Conservation (phyloP, 2,888 invertebrate genomes). For the Apamea epomidion region DNA sequence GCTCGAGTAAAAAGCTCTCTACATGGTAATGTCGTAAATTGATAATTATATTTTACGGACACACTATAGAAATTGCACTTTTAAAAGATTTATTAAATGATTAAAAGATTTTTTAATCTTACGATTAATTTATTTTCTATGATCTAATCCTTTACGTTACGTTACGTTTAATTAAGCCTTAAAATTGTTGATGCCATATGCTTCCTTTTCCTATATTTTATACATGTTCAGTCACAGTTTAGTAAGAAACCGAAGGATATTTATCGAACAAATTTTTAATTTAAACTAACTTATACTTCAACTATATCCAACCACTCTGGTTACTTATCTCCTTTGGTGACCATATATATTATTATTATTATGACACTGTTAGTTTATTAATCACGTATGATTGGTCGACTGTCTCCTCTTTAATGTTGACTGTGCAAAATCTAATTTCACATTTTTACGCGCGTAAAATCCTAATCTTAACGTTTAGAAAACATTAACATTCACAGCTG, state of each 20-base stretch:
- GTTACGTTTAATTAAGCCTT: too few species aligned
- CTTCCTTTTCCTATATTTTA: too few species aligned
- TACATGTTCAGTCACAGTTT: too few species aligned
- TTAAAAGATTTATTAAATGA: too few species aligned
- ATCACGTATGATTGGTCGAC: neutral
- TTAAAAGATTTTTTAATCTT: too few species aligned
- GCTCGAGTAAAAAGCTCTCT: neutral
- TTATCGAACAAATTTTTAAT: too few species aligned
- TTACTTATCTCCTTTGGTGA: too few species aligned
- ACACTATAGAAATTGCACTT: neutral
- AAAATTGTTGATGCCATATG: neutral
- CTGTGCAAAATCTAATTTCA: neutral
- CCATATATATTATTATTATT: too few species aligned
- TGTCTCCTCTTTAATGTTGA: neutral
- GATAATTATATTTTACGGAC: neutral
- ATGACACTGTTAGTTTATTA: too few species aligned
- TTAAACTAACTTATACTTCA: too few species aligned
- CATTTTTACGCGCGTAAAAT: neutral
- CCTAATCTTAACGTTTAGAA: neutral
- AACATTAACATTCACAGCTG: constrained; percentile 8
- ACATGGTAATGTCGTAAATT: neutral
- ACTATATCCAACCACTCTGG: too few species aligned
- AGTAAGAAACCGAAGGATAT: too few species aligned
- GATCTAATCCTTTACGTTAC: neutral
- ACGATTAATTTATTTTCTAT: neutral